Evolutionary conservation across 2,797 vertebrate genomes (phyloP).

Genomic region (Sebastes flavidus): DNA sequence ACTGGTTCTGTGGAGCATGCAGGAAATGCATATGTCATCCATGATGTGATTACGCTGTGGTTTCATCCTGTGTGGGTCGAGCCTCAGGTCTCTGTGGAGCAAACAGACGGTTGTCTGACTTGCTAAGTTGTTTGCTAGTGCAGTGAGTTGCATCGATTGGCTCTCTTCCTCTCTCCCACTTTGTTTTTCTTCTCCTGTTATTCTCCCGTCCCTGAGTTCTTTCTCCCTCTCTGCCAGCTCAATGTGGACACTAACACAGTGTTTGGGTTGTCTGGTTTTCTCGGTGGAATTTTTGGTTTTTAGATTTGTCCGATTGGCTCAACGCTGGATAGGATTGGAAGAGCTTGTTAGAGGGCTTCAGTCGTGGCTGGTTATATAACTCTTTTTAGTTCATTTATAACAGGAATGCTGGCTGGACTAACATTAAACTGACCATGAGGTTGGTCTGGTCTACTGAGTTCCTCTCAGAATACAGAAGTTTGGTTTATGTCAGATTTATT

Average conservation of each 20-base stretch:
- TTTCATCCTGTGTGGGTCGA: constrained; percentile 11
- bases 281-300: background rate
- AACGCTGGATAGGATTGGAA: background rate
- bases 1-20: background rate
- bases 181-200: background rate
- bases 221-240: background rate
- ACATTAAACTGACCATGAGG: background rate
- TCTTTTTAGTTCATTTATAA: background rate
- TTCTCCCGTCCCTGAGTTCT: background rate
- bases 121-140: constrained; percentile 30
- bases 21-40: constrained; percentile 17
- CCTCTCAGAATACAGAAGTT: background rate
- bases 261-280: constrained; percentile 1
- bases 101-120: constrained; percentile 14
- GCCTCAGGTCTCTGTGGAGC: constrained; percentile 1
- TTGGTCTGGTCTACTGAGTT: background rate
- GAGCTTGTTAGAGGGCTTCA: background rate
- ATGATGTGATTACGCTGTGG: constrained; percentile 17
- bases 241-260: background rate
- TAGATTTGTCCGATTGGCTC: background rate
- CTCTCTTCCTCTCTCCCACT: background rate
- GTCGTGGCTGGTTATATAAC: background rate
- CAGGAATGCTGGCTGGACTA: background rate
- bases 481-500: background rate
- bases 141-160: constrained; percentile 16